Evolutionary conservation across 2,888 invertebrate species (phyloP), one percentile per base, ranked within the genome.

Genomic region (Drosophila dives): DNA sequence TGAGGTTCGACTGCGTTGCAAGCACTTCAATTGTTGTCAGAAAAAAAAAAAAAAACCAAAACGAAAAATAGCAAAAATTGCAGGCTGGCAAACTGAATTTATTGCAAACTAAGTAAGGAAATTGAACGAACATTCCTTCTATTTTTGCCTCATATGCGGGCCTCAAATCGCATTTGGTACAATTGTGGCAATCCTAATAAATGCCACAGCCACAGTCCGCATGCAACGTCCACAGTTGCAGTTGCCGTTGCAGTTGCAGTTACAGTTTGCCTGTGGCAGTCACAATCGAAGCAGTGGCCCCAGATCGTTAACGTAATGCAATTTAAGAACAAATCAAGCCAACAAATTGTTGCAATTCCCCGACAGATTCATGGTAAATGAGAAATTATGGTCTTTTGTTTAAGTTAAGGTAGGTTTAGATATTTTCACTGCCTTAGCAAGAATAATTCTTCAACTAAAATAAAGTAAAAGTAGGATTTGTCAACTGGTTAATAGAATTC

Each of bases 241-340:
- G 42, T 42, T 53, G n/a, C 26, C 64, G 59, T 51, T 20, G 23
- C 34, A 33, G 42, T 38, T 67, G 48, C 36, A 3, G 20, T 20
- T 45, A 45, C 32, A 33, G 17, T 8, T 36, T 26, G 40, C 40
- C 8, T n/a, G 40, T 40, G 10, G 20, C 20, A 20, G 3, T 45
- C 20, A 15, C 45, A 61, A 45, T 56, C 42, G 55, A 15, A 42
- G 63, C 73, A 66, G 20, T 12, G 38, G 40, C 64, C 66, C 51
- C 63, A 72, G 64, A 75, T 84, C 72, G 81, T 89, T 86, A 72
- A 55, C 23, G 65, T 75, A 89, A 84, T 86, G 64, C 69, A 83
- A 89, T 85, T 85, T 66, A 38, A 38, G 56, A 77, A 65, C 72
- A 76, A 89, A 85, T 89, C 89, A 84, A 66, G 74, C 65, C 73